These are phyloP conservation scores for Lucifuga dentata DNA, from an alignment of 2,113 vertebrate genomes.

Conservation along the genomic window DNA sequence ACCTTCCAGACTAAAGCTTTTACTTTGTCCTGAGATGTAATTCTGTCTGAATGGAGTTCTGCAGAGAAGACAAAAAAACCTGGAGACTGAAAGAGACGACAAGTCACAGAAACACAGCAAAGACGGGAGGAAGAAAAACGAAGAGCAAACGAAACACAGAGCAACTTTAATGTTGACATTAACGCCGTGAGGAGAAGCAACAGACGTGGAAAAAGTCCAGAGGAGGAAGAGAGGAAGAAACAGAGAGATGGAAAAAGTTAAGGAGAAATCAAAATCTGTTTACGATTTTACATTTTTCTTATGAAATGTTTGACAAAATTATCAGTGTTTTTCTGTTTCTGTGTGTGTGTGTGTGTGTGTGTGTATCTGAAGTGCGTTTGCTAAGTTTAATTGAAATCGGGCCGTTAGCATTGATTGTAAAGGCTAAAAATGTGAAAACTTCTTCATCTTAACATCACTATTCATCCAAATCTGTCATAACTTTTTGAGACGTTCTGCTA, in stretches of 20 bases:
- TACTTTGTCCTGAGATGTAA: conserved; percentile 15
- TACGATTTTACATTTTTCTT: no score
- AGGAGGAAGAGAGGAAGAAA: not conserved
- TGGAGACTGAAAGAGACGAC: not conserved
- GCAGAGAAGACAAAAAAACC: conserved; percentile 12
- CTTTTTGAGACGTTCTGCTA: no score
- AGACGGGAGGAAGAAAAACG: not conserved
- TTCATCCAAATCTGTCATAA: no score
- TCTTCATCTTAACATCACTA: no score
- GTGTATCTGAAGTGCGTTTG: no score
- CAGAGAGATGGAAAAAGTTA: not conserved
- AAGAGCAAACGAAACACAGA: not conserved
- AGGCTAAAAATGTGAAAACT: no score
- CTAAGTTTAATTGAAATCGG: no score
- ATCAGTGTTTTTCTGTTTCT: no score
- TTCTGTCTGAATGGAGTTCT: not conserved
- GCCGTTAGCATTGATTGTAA: no score
- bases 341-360: no score
- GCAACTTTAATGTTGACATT: not conserved
- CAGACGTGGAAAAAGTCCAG: conserved; percentile 7
- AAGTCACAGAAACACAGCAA: not conserved
- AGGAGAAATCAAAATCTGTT: no score
- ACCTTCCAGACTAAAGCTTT: not conserved
- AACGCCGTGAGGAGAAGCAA: not conserved
- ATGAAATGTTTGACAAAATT: no score